Conservation (phyloP, 2,797 vertebrate species). For the Oreochromis mossambicus region DNA sequence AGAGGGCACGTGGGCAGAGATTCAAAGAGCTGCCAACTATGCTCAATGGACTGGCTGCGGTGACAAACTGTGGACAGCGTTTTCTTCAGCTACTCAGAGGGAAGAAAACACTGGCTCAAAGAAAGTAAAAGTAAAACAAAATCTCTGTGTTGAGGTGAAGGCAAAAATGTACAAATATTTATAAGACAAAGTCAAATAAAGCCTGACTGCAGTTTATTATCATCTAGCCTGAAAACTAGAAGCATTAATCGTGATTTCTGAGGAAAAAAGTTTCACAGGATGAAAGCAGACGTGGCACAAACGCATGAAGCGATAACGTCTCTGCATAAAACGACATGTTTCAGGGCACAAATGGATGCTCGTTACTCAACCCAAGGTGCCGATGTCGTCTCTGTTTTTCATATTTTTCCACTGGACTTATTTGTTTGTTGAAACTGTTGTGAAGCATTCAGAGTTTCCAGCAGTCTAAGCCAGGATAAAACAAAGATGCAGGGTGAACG, state of each 20-base stretch:
- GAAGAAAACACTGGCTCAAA: neutral
- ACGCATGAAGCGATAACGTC: constrained; percentile 25
- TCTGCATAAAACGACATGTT: constrained; percentile 44
- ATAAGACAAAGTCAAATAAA: constrained; percentile 1
- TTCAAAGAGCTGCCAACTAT: neutral
- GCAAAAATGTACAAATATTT: neutral
- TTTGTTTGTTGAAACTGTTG: constrained; percentile 66
- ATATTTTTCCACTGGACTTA: constrained; percentile 38
- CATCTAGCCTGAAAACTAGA: constrained; percentile 13
- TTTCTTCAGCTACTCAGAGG: neutral
- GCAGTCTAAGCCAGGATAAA: constrained; percentile 42
- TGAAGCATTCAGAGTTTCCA: constrained; percentile 59
- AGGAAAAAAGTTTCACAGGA: neutral
- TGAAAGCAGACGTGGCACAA: constrained; percentile 7
- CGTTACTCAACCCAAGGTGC: constrained; percentile 36
- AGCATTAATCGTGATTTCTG: constrained; percentile 23
- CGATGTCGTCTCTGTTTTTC: constrained; percentile 28
- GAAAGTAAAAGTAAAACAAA: neutral
- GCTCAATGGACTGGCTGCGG: neutral
- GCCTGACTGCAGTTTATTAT: constrained; percentile 11
- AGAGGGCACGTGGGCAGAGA: neutral
- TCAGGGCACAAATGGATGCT: constrained; percentile 7
- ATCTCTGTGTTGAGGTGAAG: neutral
- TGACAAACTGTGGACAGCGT: neutral
- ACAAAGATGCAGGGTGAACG: constrained; percentile 16